These are phyloP conservation scores for Apostichopus japonicus DNA, from an alignment of 35 echinoderm and acorn worm genomes.

Conservation along the genomic window DNA sequence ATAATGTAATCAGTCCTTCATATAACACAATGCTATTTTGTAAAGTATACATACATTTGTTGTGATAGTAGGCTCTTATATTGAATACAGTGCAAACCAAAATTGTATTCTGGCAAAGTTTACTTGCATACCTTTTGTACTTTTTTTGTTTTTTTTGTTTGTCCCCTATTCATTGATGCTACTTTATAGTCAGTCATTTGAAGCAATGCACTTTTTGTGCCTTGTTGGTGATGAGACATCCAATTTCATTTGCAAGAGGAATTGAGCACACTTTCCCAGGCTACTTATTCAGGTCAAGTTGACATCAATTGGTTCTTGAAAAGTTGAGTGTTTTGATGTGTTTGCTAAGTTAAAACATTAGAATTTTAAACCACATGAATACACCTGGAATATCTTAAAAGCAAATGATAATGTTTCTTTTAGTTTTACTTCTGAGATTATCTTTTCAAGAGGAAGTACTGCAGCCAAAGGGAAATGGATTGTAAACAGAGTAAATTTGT, in stretches of 20 bases:
- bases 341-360: neutral
- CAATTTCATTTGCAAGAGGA: neutral
- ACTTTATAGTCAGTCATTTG: neutral
- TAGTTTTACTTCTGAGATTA: neutral
- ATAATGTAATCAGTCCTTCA: no score
- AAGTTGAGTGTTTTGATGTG: neutral
- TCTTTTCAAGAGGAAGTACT: neutral
- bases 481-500: neutral
- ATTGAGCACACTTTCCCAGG: neutral
- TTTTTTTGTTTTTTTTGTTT: no score
- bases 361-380: neutral
- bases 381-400: neutral
- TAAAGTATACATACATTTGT: no score
- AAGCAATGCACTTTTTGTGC: slow-evolving; percentile 17
- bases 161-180: no score
- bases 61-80: no score
- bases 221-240: neutral
- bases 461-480: neutral
- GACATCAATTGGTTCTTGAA: slow-evolving; percentile 37
- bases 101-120: no score
- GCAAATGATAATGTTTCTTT: neutral
- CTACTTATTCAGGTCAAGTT: slow-evolving; percentile 33
- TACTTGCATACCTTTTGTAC: no score
- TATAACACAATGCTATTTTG: no score
- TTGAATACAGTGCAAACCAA: no score